Conservation (phyloP, 2,797 vertebrate species). For the Vultur gryphus region DNA sequence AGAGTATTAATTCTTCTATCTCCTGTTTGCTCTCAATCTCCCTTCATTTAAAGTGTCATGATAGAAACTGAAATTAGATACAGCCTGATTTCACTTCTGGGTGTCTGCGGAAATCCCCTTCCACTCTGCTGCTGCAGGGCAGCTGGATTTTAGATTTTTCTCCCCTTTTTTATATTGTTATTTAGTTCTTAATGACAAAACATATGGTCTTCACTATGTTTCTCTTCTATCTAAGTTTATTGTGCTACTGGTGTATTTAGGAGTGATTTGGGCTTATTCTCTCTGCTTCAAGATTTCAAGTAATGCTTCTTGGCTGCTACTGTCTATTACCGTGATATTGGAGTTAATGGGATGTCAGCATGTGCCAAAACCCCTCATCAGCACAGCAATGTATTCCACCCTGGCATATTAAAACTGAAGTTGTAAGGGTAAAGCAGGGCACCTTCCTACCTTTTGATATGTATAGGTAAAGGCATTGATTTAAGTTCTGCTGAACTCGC, state of each 20-base stretch:
- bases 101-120: not conserved
- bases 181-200: not conserved
- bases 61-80: slow-evolving; percentile 10
- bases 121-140: not conserved
- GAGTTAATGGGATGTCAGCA: slow-evolving; percentile 44
- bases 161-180: not conserved
- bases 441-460: not conserved
- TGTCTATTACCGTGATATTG: not conserved
- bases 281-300: slow-evolving; percentile 9
- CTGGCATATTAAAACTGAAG: not conserved
- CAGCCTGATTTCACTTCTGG: not conserved
- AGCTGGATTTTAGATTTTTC: not conserved
- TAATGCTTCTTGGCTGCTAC: slow-evolving; percentile 32
- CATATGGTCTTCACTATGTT: not conserved
- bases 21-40: not conserved
- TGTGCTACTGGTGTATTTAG: not conserved
- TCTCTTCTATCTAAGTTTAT: not conserved
- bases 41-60: not conserved
- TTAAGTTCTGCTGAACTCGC: not conserved
- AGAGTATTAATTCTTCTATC: not conserved
- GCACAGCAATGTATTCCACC: not conserved
- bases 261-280: slow-evolving; percentile 16
- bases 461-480: not conserved
- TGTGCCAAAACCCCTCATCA: slow-evolving; percentile 31
- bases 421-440: not conserved